Conservation (phyloP, 2,888 invertebrate genomes). For the Troglohyphantes excavatus region DNA sequence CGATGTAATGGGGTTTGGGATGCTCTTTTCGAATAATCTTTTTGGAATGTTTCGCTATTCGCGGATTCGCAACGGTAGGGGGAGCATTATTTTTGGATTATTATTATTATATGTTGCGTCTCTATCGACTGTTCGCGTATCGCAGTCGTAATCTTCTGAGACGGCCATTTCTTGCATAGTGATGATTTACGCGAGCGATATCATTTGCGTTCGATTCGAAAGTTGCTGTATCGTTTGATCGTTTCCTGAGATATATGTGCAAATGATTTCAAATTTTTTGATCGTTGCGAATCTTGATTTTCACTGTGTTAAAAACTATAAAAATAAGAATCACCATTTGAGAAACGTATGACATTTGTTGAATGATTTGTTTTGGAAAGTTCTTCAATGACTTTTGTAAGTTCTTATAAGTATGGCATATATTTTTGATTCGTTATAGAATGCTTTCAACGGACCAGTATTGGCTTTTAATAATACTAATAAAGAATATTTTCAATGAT, state of each 20-base stretch:
- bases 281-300: background rate
- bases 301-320: background rate
- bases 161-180: slow-evolving; percentile 49
- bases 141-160: slow-evolving; percentile 62
- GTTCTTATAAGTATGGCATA: too few species aligned
- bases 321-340: background rate
- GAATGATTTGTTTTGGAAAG: background rate
- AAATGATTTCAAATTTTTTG: slow-evolving; percentile 24
- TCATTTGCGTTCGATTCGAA: slow-evolving; percentile 47
- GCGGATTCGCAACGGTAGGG: slow-evolving; percentile 60
- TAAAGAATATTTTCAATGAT: too few species aligned
- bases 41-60: slow-evolving; percentile 74
- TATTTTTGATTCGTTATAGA: too few species aligned
- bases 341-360: background rate
- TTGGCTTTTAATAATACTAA: too few species aligned
- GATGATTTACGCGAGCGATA: slow-evolving; percentile 70
- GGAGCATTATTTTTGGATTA: slow-evolving; percentile 77
- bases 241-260: slow-evolving; percentile 28
- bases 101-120: slow-evolving; percentile 71
- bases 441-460: too few species aligned
- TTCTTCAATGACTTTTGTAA: too few species aligned
- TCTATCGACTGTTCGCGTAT: slow-evolving; percentile 65
- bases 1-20: slow-evolving; percentile 63
- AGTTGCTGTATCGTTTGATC: slow-evolving; percentile 18
- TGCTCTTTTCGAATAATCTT: slow-evolving; percentile 71